phyloP scores from a whole-genome alignment of 2,113 vertebrate genomes.

The Silurus meridionalis region DNA sequence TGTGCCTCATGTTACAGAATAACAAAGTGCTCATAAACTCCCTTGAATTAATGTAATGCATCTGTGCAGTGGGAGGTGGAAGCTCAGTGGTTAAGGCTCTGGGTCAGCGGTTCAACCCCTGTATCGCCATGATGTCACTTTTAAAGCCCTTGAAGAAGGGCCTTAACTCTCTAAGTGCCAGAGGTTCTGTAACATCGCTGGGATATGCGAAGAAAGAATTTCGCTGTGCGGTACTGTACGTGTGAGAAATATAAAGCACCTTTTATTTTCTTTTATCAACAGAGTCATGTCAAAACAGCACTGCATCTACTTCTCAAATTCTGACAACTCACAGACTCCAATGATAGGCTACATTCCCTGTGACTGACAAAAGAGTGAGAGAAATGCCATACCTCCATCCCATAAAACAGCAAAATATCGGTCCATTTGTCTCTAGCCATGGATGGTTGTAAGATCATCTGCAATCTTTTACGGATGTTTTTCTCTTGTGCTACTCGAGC shows the following conservation, averaged over 20 bases:
- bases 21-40: neutral
- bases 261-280: too few relatives aligned
- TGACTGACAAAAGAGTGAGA: neutral
- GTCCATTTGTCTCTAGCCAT: neutral
- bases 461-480: neutral
- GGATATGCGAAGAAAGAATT: too few relatives aligned
- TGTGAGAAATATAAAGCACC: too few relatives aligned
- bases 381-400: neutral
- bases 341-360: neutral
- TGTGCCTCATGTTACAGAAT: neutral
- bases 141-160: too few relatives aligned
- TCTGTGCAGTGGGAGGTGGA: neutral
- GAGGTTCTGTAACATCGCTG: too few relatives aligned
- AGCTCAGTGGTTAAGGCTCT: slow-evolving; percentile 6
- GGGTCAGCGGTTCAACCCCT: too few relatives aligned
- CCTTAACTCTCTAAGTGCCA: too few relatives aligned
- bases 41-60: slow-evolving; percentile 7
- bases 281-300: neutral
- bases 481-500: neutral
- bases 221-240: too few relatives aligned
- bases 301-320: neutral
- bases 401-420: neutral
- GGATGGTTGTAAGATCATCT: neutral
- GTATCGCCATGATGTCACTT: too few relatives aligned
- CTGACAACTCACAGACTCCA: neutral